phyloP scores from a whole-genome alignment of 2,888 invertebrate genomes.

The Sclerodermus sp. region DNA sequence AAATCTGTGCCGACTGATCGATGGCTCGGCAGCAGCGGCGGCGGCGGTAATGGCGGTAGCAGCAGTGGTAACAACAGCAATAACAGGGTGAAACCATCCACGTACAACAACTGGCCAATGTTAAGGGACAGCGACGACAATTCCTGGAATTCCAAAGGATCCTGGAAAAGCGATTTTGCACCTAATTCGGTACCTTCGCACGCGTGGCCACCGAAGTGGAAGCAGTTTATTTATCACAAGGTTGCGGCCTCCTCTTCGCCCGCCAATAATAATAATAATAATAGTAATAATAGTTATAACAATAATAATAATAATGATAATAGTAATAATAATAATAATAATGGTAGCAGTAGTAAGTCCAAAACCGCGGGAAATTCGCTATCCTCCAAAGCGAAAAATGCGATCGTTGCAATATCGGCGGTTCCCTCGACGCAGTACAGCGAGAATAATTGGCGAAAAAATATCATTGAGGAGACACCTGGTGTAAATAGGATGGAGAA shows the following conservation, averaged over 20 bases:
- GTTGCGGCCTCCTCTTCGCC: constrained; percentile 43
- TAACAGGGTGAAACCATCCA: neutral
- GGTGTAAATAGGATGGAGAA: constrained; percentile 17
- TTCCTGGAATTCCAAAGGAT: constrained; percentile 6
- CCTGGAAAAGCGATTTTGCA: constrained; percentile 6
- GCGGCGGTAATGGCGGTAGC: no score
- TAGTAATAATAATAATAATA: no score
- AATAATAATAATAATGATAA: no score
- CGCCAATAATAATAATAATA: no score
- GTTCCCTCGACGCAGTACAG: constrained; percentile 41
- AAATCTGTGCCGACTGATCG: constrained; percentile 9
- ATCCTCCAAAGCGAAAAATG: constrained; percentile 34
- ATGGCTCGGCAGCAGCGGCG: constrained; percentile 27
- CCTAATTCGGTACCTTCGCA: constrained; percentile 9
- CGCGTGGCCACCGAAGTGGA: constrained; percentile 48
- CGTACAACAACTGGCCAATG: neutral
- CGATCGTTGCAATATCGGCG: constrained; percentile 51
- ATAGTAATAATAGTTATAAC: no score
- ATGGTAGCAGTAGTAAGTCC: no score
- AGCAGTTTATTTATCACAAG: constrained; percentile 51
- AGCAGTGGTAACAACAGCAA: no score
- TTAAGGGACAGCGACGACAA: neutral
- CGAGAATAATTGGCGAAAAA: constrained; percentile 47
- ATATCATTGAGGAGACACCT: constrained; percentile 43
- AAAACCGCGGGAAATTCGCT: constrained; percentile 17